Evolutionary conservation across 2,888 invertebrate species (phyloP).

Genomic region (Eupithecia pulchellata): DNA sequence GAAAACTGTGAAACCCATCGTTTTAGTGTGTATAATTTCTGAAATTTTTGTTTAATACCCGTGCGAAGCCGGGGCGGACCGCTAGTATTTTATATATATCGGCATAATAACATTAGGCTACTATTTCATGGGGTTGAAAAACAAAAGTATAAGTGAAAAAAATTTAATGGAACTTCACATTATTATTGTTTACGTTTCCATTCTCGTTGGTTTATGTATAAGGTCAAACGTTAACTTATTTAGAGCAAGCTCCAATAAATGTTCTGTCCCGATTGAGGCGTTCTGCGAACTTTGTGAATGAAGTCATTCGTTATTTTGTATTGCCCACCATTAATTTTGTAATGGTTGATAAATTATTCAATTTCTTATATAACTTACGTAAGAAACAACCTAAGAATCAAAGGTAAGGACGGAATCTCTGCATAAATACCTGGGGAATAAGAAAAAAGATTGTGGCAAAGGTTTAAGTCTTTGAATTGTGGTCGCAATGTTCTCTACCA

Average conservation of each 20-base stretch:
- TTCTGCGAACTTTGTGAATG: constrained; percentile 37
- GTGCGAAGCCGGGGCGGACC: too few relatives aligned
- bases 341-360: neutral
- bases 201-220: neutral
- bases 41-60: too few relatives aligned
- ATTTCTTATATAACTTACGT: neutral
- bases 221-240: constrained; percentile 37
- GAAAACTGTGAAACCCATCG: too few relatives aligned
- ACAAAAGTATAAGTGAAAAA: too few relatives aligned
- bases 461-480: too few relatives aligned
- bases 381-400: neutral
- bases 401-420: neutral
- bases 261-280: constrained; percentile 10
- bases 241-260: constrained; percentile 28
- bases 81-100: too few relatives aligned
- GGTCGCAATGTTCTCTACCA: neutral
- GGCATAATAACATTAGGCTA: too few relatives aligned
- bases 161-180: too few relatives aligned
- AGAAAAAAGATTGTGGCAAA: too few relatives aligned
- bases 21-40: too few relatives aligned
- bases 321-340: neutral
- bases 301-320: constrained; percentile 25
- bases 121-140: too few relatives aligned
- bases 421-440: neutral
- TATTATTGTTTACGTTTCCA: neutral